Evolutionary conservation across 1,140 invertebrate species (phyloP).

Genomic region (Sycophila sp.): DNA sequence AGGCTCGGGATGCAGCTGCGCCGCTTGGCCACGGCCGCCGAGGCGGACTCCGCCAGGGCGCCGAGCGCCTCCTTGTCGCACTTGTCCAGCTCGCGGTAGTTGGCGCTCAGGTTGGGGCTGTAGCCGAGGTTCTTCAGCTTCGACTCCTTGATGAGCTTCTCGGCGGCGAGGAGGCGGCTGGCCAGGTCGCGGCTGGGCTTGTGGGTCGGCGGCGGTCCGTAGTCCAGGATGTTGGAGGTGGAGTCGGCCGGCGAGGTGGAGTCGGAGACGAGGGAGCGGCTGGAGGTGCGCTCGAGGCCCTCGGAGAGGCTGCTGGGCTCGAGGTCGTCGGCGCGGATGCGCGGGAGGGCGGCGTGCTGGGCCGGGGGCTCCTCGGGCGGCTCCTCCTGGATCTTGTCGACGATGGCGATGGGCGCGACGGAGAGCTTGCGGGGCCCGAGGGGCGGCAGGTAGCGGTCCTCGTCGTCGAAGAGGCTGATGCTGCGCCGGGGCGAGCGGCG

Average conservation of each 20-base stretch:
- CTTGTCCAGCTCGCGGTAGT: conserved; percentile 54
- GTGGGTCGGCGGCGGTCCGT: conserved; percentile 38
- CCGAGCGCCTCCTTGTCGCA: conserved; percentile 54
- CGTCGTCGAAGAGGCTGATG: conserved; percentile 58
- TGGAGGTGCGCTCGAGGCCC: conserved; percentile 41
- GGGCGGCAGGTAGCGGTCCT: conserved; percentile 36
- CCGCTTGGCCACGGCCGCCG: conserved; percentile 45
- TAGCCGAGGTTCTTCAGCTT: conserved; percentile 55
- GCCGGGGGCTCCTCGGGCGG: conserved; percentile 40
- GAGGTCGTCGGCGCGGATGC: not conserved
- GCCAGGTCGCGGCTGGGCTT: conserved; percentile 41
- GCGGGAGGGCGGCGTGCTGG: not conserved
- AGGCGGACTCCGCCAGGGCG: conserved; percentile 45
- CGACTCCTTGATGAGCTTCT: conserved; percentile 62
- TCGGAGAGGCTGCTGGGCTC: conserved; percentile 39
- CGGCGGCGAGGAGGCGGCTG: conserved; percentile 55
- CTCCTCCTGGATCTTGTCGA: conserved; percentile 62
- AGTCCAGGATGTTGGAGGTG: conserved; percentile 49
- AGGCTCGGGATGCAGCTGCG: conserved; percentile 58
- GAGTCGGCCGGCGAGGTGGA: conserved; percentile 57
- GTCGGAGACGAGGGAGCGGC: conserved; percentile 47
- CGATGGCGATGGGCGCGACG: conserved; percentile 43
- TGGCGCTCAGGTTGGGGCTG: conserved; percentile 48
- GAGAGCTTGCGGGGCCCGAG: conserved; percentile 36
- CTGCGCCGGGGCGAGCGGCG: conserved; percentile 46